phyloP scores from a whole-genome alignment of 2,888 invertebrate genomes.

The Agonopterix heracliana region DNA sequence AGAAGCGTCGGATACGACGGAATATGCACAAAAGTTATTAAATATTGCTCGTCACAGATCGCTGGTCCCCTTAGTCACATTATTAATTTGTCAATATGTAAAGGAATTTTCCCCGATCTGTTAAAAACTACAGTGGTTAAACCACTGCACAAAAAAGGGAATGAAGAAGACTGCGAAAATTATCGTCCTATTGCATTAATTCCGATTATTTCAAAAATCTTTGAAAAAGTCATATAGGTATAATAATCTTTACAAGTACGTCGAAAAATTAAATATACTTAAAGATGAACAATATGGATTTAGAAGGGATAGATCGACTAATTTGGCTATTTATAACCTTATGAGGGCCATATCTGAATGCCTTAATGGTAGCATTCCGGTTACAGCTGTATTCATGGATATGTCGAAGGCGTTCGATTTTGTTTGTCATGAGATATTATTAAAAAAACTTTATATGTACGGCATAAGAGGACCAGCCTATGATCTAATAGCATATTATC shows the following conservation, averaged over 20 bases:
- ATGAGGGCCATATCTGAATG: not conserved
- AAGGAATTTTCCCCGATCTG: constrained; percentile 1
- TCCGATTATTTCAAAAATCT: too few species aligned
- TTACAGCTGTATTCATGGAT: constrained; percentile 6
- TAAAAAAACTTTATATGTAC: constrained; percentile 4
- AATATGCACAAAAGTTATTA: constrained; percentile 1
- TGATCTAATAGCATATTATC: not conserved
- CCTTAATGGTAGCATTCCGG: constrained; percentile 1
- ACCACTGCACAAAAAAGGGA: constrained; percentile 1
- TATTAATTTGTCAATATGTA: not conserved
- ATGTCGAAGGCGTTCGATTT: constrained; percentile 12
- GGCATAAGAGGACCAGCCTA: constrained; percentile 5
- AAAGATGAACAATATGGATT: constrained; percentile 4
- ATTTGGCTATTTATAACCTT: constrained; percentile 5
- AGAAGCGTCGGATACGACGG: constrained; percentile 3
- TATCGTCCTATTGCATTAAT: constrained; percentile 2
- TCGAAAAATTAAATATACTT: constrained; percentile 2
- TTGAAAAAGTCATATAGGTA: too few species aligned
- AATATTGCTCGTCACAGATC: not conserved
- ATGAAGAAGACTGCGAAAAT: constrained; percentile 3
- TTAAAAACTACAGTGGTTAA: not conserved
- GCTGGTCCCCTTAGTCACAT: not conserved
- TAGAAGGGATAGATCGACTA: not conserved
- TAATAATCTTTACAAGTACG: not conserved
- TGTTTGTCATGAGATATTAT: constrained; percentile 1